Evolutionary conservation across 2,113 vertebrate species (phyloP).

Genomic region (Phocoena phocoena): DNA sequence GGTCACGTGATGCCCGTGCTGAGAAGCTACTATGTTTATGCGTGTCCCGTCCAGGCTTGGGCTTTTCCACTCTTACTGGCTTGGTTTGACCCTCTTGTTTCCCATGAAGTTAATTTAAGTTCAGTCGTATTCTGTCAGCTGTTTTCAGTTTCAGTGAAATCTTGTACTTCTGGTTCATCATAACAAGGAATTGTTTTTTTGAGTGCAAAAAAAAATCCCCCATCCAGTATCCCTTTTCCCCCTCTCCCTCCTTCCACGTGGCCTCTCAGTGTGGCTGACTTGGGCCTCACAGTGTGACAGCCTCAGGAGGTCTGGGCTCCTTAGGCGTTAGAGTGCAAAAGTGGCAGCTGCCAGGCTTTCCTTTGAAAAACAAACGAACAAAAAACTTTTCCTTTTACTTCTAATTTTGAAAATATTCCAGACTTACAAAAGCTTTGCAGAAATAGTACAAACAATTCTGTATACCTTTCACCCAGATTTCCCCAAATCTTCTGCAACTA

Average conservation of each 20-base stretch:
- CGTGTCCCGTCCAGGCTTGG: neutral
- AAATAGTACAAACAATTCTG: conserved; percentile 13
- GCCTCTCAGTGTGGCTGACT: neutral
- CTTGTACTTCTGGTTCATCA: conserved; percentile 54
- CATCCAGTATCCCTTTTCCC: neutral
- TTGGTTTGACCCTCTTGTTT: neutral
- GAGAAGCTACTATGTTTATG: neutral
- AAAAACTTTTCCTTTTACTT: neutral
- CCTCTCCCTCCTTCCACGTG: neutral
- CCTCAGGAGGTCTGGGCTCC: neutral
- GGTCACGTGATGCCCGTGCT: neutral
- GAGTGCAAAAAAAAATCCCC: neutral
- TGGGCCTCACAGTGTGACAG: neutral
- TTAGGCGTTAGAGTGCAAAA: neutral
- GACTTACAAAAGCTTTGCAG: neutral
- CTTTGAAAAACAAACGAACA: neutral
- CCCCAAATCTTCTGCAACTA: neutral
- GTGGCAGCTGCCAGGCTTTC: neutral
- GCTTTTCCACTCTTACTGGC: neutral
- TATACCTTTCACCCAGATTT: neutral
- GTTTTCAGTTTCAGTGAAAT: conserved; percentile 8
- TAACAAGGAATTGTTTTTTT: conserved; percentile 48
- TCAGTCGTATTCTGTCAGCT: neutral
- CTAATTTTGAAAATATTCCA: neutral
- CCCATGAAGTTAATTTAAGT: neutral